These are phyloP conservation scores for Morpho achilles DNA, from an alignment of 2,888 invertebrate genomes.

Conservation along the genomic window DNA sequence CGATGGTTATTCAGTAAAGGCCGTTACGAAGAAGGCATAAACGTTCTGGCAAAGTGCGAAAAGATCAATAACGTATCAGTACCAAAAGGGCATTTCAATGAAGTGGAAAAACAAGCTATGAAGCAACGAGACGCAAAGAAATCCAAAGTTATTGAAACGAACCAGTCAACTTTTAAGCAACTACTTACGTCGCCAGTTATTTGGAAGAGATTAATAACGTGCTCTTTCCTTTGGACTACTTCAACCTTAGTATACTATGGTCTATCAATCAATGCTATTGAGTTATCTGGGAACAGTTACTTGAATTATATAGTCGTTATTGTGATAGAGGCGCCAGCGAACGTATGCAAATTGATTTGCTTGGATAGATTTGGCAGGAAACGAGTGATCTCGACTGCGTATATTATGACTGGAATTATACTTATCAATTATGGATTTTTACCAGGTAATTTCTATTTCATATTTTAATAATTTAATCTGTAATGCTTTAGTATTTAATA, in stretches of 20 bases:
- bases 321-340: conserved; percentile 87
- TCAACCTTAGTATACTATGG: conserved; percentile 90
- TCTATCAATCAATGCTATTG: conserved; percentile 87
- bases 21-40: conserved; percentile 81
- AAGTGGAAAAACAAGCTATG: conserved; percentile 66
- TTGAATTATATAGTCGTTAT: conserved; percentile 84
- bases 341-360: conserved; percentile 81
- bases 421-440: conserved; percentile 82
- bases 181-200: conserved; percentile 71
- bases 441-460: conserved; percentile 60
- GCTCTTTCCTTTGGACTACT: conserved; percentile 88
- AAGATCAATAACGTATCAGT: conserved; percentile 78
- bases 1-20: conserved; percentile 80
- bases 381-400: conserved; percentile 80
- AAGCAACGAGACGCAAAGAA: conserved; percentile 63
- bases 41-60: conserved; percentile 79
- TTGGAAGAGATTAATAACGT: conserved; percentile 80
- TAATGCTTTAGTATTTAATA: too few species aligned
- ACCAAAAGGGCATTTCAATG: conserved; percentile 65
- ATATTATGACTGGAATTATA: conserved; percentile 81
- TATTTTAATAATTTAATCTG: too few species aligned
- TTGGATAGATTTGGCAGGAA: conserved; percentile 83
- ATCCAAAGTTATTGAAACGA: conserved; percentile 48
- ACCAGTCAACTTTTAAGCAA: conserved; percentile 62
- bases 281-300: conserved; percentile 86